These are phyloP conservation scores for Cepaea hortensis DNA, from an alignment of 2,888 invertebrate genomes.

Conservation along the genomic window DNA sequence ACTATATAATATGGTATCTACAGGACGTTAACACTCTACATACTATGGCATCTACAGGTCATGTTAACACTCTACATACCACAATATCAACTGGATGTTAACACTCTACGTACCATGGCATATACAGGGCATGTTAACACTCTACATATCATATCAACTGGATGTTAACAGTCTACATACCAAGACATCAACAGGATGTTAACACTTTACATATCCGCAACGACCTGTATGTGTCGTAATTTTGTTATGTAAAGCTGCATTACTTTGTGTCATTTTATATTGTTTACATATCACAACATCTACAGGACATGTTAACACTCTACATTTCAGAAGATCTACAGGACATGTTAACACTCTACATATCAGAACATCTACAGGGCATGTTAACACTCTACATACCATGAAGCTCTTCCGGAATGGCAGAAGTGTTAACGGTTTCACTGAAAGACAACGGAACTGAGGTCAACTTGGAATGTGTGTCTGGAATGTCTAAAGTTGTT, in stretches of 20 bases:
- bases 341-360: neutral
- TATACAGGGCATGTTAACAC: neutral
- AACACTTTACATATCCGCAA: neutral
- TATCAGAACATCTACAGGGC: neutral
- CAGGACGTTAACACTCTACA: too few relatives aligned
- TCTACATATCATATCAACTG: too few relatives aligned
- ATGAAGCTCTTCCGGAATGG: neutral
- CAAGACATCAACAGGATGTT: neutral
- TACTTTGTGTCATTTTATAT: too few relatives aligned
- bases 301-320: neutral
- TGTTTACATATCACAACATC: too few relatives aligned
- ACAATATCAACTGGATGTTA: too few relatives aligned
- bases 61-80: too few relatives aligned
- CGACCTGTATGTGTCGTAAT: too few relatives aligned
- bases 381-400: neutral
- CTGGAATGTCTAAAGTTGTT: constrained; percentile 4
- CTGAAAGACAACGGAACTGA: constrained; percentile 14
- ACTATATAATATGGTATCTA: too few relatives aligned
- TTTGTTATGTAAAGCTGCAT: too few relatives aligned
- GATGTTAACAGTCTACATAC: too few relatives aligned
- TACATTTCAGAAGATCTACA: neutral
- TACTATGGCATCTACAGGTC: too few relatives aligned
- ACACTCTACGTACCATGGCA: too few relatives aligned
- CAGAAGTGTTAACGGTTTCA: neutral
- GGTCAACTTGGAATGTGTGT: neutral